Base-by-base conservation (phyloP, 2,113 vertebrate genomes). In the Albula glossodonta region DNA sequence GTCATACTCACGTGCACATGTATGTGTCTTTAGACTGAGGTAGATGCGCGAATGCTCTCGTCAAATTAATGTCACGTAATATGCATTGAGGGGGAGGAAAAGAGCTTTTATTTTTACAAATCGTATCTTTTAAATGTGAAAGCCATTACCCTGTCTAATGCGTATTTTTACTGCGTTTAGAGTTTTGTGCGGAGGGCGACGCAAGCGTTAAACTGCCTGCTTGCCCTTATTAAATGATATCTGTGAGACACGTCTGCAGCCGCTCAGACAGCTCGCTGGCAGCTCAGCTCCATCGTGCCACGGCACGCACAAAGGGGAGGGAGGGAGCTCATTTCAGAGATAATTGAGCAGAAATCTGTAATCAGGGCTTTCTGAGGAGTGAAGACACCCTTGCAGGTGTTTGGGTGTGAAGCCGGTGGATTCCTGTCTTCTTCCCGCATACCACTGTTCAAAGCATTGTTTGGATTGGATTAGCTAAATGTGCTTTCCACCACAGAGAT, bases 371-470 rank as follows among this genome's bases (percentile, higher is more conserved):
- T 49, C 60, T 0, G 31, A 82, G 66, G 79, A 48, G 51, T 41
- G 15, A 5, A 49, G 80, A 50, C 85, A 80, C 41, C 81, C 41
- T 4, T 74, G 78, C 66, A 83, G 13, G 52, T 60, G 52, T 60
- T 31, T 63, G 41, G 11, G 41, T 79, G 4, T 85, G 51, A 85
- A 70, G 41, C 77, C 13, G 8, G 13, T 85, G 5, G 53, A 48
- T 56, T 79, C 31, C 51, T 31, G 19, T 57, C 41, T 85, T 50
- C 84, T 57, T 52, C 25, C 70, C 52, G 12, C 19, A 19, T 74
- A 78, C 50, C 50, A 52, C 11, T n/a, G 25, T 51, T 53, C 83
- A 84, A 49, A 82, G 53, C 66, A 48, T 4, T 83, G 63, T 86
- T 86, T 78, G 51, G 70, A 74, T 52, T 83, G 52, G 51, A 57